phyloP scores from a whole-genome alignment of 2,888 invertebrate genomes.

The Melanostoma scalare region DNA sequence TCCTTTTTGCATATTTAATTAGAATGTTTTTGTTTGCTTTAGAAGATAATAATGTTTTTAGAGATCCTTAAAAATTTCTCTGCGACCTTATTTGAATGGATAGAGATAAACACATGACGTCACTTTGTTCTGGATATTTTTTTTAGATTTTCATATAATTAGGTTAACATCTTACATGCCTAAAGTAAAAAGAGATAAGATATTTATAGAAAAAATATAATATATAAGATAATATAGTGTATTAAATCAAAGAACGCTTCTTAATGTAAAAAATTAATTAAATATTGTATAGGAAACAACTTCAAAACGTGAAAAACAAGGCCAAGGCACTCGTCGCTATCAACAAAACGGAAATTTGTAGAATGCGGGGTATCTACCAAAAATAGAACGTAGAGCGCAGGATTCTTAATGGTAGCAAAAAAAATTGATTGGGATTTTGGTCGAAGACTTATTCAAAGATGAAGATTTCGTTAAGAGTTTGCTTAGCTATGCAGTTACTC shows the following conservation, averaged over 20 bases:
- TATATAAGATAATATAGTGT: slow-evolving; percentile 59
- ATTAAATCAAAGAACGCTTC: slow-evolving; percentile 9
- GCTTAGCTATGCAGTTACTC: too few relatives aligned
- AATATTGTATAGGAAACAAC: not conserved
- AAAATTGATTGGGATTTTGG: too few relatives aligned
- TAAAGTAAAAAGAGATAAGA: slow-evolving; percentile 71
- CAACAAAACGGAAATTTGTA: too few relatives aligned
- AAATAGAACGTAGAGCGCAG: too few relatives aligned
- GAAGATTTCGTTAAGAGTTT: too few relatives aligned
- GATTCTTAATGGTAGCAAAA: too few relatives aligned
- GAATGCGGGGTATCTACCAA: too few relatives aligned
- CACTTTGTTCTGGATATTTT: slow-evolving; percentile 66
- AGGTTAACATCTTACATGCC: slow-evolving; percentile 72
- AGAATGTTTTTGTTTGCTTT: not conserved
- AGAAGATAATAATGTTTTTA: slow-evolving; percentile 11
- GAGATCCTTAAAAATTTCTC: slow-evolving; percentile 62
- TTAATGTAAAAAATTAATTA: not conserved
- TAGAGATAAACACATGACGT: slow-evolving; percentile 71
- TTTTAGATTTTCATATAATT: slow-evolving; percentile 63
- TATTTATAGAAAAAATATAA: slow-evolving; percentile 61
- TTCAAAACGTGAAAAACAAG: too few relatives aligned
- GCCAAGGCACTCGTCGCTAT: too few relatives aligned
- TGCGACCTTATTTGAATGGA: slow-evolving; percentile 69
- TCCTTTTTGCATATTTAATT: slow-evolving; percentile 25
- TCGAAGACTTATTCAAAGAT: too few relatives aligned